phyloP scores from a whole-genome alignment of 2,113 vertebrate genomes.

The Tupaia tana region DNA sequence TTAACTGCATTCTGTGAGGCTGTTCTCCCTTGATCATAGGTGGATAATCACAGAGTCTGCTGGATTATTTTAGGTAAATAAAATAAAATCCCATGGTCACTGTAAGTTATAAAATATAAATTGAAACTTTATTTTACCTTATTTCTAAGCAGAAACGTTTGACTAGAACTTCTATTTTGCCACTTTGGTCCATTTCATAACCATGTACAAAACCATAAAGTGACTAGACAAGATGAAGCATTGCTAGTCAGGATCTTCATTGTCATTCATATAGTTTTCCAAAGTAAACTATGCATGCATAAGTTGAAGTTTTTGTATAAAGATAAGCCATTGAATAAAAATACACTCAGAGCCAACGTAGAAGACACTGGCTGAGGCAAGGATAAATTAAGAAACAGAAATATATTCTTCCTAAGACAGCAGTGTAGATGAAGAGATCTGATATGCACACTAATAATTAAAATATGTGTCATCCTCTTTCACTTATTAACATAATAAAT shows the following conservation, averaged over 20 bases:
- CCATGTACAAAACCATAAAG: background rate
- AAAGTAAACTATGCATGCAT: background rate
- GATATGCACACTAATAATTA: background rate
- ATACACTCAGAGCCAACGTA: background rate
- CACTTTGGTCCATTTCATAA: background rate
- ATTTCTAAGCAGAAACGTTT: background rate
- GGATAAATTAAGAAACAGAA: background rate
- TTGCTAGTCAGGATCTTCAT: background rate
- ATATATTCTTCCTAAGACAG: background rate
- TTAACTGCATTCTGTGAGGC: background rate
- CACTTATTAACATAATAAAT: background rate
- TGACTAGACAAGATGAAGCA: background rate
- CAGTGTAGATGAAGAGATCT: background rate
- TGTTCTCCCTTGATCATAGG: background rate
- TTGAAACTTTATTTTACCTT: background rate
- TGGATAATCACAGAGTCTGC: background rate
- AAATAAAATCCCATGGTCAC: background rate
- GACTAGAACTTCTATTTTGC: background rate
- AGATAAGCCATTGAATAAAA: background rate
- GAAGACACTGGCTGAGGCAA: background rate
- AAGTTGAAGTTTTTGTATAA: background rate
- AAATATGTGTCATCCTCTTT: background rate
- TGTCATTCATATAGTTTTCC: background rate
- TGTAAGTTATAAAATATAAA: background rate
- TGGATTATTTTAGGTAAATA: background rate